Percentiles rank a stretch among this genome's conserved stretches.
phyloP scores from a whole-genome alignment of 2,888 invertebrate species.

The Atherix ibis region DNA sequence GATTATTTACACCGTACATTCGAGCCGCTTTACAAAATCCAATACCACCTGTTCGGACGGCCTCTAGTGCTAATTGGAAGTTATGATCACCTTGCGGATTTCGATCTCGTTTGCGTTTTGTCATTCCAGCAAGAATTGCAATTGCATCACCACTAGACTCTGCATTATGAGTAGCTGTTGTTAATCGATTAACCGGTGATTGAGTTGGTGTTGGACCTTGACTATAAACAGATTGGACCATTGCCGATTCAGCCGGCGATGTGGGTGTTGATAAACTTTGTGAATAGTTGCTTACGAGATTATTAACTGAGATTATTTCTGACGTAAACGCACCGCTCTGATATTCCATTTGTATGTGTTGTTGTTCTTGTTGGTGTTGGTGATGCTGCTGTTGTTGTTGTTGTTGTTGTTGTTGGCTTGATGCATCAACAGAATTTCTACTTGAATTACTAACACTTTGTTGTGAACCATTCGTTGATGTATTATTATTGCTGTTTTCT shows the following conservation, averaged over 20 bases:
- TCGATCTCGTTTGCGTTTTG: conserved; percentile 52
- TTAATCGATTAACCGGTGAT: conserved; percentile 26
- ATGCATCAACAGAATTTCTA: not conserved
- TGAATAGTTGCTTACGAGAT: conserved; percentile 36
- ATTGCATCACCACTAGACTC: not conserved
- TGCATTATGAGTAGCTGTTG: not conserved
- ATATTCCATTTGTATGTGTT: conserved; percentile 18
- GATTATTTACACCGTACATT: conserved; percentile 70
- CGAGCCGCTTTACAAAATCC: conserved; percentile 76
- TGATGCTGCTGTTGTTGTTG: conserved; percentile 13
- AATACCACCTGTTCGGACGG: conserved; percentile 66
- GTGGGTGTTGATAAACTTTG: conserved; percentile 40
- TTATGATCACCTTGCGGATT: conserved; percentile 74
- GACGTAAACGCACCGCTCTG: conserved; percentile 25
- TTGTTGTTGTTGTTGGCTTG: conserved; percentile 23
- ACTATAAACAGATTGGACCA: conserved; percentile 36
- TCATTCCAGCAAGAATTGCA: conserved; percentile 10
- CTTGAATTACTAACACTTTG: not conserved
- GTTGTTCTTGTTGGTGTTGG: conserved; percentile 18
- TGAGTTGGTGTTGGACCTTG: conserved; percentile 34
- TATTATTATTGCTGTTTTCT: conserved; percentile 3
- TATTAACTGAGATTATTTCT: conserved; percentile 33
- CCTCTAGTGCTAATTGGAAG: conserved; percentile 65
- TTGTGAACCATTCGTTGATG: not conserved
- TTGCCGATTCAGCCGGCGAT: conserved; percentile 39